phyloP scores from a whole-genome alignment of 1,140 invertebrate genomes.

The Microvelia longipes region DNA sequence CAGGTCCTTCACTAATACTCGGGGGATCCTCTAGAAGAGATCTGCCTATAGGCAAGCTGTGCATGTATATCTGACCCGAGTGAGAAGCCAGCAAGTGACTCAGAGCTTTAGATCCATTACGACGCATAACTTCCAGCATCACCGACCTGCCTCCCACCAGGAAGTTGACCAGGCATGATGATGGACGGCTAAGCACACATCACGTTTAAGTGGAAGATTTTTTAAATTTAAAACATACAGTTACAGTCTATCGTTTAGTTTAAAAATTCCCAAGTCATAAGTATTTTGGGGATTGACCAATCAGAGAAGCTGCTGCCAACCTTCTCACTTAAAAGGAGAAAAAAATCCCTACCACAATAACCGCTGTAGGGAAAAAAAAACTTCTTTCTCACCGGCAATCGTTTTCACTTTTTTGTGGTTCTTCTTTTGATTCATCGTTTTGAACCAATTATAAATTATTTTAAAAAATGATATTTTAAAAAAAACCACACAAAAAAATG shows the following conservation, averaged over 20 bases:
- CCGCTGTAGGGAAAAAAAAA: no score
- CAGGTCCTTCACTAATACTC: slow-evolving; percentile 82
- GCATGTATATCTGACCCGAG: slow-evolving; percentile 91
- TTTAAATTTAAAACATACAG: not conserved
- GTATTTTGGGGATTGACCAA: no score
- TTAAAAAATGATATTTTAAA: no score
- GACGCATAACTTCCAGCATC: slow-evolving; percentile 80
- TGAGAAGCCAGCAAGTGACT: slow-evolving; percentile 87
- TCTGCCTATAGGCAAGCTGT: slow-evolving; percentile 67
- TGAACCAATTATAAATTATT: not conserved
- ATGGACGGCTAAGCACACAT: slow-evolving; percentile 49
- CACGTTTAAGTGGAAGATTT: not conserved
- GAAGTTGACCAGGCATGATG: slow-evolving; percentile 92
- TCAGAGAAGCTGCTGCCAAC: no score
- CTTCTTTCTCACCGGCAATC: not conserved
- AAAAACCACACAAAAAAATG: no score
- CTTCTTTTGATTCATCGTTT: no score
- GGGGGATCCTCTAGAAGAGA: slow-evolving; percentile 89
- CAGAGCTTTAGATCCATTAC: slow-evolving; percentile 60
- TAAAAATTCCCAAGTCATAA: no score
- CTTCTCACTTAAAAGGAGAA: no score
- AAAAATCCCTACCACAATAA: no score
- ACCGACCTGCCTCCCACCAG: slow-evolving; percentile 82
- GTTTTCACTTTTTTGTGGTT: not conserved
- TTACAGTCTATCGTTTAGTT: no score